Conservation (phyloP, 2,888 invertebrate genomes). For the Euplexia lucipara region DNA sequence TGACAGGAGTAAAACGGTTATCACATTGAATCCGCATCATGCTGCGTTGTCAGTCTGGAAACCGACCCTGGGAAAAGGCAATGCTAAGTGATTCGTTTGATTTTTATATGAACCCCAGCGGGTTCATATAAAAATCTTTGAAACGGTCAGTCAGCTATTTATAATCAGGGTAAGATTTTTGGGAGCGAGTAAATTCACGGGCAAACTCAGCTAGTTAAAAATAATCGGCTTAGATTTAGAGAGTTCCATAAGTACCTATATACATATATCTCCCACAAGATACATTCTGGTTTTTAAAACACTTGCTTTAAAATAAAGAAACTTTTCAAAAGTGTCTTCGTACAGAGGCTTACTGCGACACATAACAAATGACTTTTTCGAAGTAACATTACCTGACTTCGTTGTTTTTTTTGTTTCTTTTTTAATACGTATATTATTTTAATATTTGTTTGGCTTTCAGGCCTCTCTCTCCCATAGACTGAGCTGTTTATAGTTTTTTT, state of each 20-base stretch:
- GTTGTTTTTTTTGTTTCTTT: constrained; percentile 34
- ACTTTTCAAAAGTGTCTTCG: constrained; percentile 26
- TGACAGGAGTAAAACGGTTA: no score
- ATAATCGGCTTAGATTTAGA: constrained; percentile 4
- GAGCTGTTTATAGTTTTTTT: neutral
- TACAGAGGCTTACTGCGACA: constrained; percentile 51
- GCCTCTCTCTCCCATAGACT: neutral
- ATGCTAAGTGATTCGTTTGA: no score
- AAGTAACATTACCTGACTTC: constrained; percentile 15
- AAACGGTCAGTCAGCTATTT: no score
- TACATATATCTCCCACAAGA: no score
- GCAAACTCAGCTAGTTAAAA: no score
- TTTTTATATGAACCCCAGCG: no score
- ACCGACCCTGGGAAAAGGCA: no score
- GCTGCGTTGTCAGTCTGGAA: no score
- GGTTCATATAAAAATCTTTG: no score
- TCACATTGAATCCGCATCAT: no score
- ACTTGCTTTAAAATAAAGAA: constrained; percentile 34
- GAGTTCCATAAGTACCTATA: constrained; percentile 3
- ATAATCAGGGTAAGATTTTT: no score
- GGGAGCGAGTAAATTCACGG: no score
- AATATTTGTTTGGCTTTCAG: constrained; percentile 35
- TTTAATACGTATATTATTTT: constrained; percentile 42
- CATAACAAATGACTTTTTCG: constrained; percentile 43
- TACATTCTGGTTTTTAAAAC: constrained; percentile 11